Evolutionary conservation across 1,140 invertebrate genomes (phyloP).

Genomic region (Drosophila sproati): DNA sequence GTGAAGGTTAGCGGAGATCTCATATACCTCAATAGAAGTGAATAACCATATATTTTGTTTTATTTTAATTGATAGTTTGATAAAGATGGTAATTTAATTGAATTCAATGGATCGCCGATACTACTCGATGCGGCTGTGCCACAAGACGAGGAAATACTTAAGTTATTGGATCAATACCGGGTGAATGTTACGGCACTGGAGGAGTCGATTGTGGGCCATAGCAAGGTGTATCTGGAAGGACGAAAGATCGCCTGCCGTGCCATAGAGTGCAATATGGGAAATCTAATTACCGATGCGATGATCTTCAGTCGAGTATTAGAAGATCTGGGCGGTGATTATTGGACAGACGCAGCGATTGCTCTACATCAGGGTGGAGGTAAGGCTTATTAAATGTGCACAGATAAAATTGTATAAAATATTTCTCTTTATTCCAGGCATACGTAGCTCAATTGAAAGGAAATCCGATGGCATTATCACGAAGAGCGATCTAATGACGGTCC

Average conservation of each 20-base stretch:
- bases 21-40: not conserved
- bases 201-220: slow-evolving; percentile 87
- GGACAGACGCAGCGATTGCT: slow-evolving; percentile 92
- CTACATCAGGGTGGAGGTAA: slow-evolving; percentile 89
- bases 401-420: not conserved
- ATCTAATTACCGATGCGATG: slow-evolving; percentile 91
- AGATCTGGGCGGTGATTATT: slow-evolving; percentile 85
- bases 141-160: slow-evolving; percentile 88
- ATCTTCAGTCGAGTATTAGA: slow-evolving; percentile 85
- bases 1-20: slow-evolving; percentile 49
- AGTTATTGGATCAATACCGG: slow-evolving; percentile 87
- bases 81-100: slow-evolving; percentile 89
- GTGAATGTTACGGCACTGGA: slow-evolving; percentile 86
- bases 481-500: slow-evolving; percentile 83
- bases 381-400: not conserved
- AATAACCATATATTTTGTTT: not conserved
- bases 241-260: slow-evolving; percentile 87
- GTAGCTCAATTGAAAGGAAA: slow-evolving; percentile 65
- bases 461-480: slow-evolving; percentile 67
- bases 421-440: slow-evolving; percentile 56
- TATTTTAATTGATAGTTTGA: slow-evolving; percentile 87
- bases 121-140: slow-evolving; percentile 88
- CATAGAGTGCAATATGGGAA: slow-evolving; percentile 94
- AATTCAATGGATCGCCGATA: slow-evolving; percentile 91
- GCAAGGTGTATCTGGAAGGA: slow-evolving; percentile 88